Evolutionary conservation across 2,797 vertebrate genomes (phyloP).

Genomic region (Aselliscus stoliczkanus): DNA sequence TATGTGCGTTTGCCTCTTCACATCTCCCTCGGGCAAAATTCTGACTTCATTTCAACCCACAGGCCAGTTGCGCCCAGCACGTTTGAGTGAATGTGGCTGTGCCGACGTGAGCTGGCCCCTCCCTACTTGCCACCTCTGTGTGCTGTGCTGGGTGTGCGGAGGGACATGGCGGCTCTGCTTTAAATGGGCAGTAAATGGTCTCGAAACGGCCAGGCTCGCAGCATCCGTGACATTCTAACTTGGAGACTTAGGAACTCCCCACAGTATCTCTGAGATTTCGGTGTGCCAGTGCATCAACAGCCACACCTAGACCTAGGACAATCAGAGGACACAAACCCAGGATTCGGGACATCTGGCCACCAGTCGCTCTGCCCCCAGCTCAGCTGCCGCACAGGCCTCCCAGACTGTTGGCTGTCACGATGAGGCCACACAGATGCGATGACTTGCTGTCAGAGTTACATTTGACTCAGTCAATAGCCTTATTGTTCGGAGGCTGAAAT

Average conservation of each 20-base stretch:
- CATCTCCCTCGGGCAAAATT: not conserved
- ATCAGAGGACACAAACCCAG: not conserved
- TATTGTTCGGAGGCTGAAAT: slow-evolving; percentile 79
- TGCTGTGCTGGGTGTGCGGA: not conserved
- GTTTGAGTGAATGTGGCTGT: not conserved
- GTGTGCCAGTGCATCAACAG: accelerated
- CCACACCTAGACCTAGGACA: not conserved
- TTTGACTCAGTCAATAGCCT: slow-evolving; percentile 51
- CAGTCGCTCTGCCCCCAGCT: not conserved
- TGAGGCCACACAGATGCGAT: slow-evolving; percentile 51
- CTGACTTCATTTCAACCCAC: not conserved
- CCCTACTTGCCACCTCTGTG: not conserved
- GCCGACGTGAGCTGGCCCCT: not conserved
- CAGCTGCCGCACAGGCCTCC: not conserved
- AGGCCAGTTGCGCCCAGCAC: not conserved
- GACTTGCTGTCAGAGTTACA: slow-evolving; percentile 55
- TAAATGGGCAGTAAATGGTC: not conserved
- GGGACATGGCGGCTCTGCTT: not conserved
- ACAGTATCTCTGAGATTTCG: not conserved
- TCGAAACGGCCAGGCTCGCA: not conserved
- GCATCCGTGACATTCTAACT: not conserved
- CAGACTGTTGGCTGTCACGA: slow-evolving; percentile 36
- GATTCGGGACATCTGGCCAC: slow-evolving; percentile 15
- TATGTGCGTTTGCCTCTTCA: not conserved
- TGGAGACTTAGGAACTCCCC: not conserved